Evolutionary conservation across 2,797 vertebrate species (phyloP).

Genomic region (Coccyzus lansbergi): DNA sequence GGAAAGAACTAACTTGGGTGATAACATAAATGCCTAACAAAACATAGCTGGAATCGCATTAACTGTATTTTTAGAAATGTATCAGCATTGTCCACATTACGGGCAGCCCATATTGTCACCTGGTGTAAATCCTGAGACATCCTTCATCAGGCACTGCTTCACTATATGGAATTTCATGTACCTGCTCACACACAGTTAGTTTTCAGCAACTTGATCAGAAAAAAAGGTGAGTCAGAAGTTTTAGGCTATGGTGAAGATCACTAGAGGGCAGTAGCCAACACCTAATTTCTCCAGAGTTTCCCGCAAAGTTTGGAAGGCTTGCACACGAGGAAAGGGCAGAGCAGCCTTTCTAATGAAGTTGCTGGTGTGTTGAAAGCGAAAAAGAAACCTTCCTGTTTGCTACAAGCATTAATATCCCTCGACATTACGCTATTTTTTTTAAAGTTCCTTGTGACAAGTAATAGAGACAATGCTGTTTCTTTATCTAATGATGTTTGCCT

Average conservation of each 20-base stretch:
- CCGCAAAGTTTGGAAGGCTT: background rate
- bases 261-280: conserved; percentile 70
- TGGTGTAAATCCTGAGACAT: background rate
- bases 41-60: background rate
- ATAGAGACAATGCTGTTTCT: background rate
- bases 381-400: background rate
- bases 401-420: background rate
- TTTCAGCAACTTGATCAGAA: background rate
- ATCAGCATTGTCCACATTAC: background rate
- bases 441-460: background rate
- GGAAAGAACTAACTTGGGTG: background rate
- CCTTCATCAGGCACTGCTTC: background rate
- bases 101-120: background rate
- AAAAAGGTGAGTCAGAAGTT: background rate
- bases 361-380: background rate
- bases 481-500: background rate
- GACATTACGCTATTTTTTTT: background rate
- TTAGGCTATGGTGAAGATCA: background rate
- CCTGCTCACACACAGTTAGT: background rate
- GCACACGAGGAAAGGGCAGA: rapidly evolving
- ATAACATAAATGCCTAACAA: background rate
- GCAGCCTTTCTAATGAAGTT: background rate
- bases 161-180: background rate
- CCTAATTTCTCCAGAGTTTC: background rate
- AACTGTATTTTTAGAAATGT: background rate